Conservation (phyloP, 2,888 invertebrate genomes). For the Eugnorisma glareosa region DNA sequence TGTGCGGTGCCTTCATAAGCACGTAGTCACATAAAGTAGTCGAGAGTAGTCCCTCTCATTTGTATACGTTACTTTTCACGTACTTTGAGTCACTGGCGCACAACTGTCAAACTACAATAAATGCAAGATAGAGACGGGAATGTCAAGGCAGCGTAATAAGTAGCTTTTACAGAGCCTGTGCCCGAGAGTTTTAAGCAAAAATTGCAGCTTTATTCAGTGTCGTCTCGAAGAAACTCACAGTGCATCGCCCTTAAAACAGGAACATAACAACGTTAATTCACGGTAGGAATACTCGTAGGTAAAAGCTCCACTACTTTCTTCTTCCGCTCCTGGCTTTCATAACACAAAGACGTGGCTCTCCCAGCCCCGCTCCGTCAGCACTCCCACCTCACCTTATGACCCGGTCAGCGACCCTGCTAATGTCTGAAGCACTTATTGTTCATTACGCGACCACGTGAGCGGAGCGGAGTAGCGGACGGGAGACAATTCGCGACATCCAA, state of each 20-base stretch:
- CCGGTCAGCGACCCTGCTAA: constrained; percentile 76
- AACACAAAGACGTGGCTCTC: no score
- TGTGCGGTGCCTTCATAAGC: not conserved
- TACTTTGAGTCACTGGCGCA: not conserved
- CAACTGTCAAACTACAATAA: not conserved
- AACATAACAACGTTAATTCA: not conserved
- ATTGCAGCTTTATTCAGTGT: not conserved
- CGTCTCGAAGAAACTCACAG: not conserved
- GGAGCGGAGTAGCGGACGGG: constrained; percentile 27
- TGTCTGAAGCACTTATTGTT: constrained; percentile 75
- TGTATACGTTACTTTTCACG: not conserved
- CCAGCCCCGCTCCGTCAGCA: constrained; percentile 29
- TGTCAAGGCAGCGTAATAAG: not conserved
- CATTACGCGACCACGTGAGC: constrained; percentile 70
- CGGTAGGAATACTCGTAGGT: not conserved
- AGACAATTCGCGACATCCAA: constrained; percentile 55
- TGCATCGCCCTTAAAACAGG: no score
- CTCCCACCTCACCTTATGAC: constrained; percentile 59
- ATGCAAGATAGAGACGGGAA: not conserved
- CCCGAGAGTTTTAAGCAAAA: not conserved
- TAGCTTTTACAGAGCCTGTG: not conserved
- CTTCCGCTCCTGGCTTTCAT: not conserved
- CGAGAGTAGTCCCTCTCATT: not conserved
- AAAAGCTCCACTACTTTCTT: not conserved
- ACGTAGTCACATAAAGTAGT: not conserved